Evolutionary conservation across 1,140 invertebrate species (phyloP).

Genomic region (Dendrolimus kikuchii): DNA sequence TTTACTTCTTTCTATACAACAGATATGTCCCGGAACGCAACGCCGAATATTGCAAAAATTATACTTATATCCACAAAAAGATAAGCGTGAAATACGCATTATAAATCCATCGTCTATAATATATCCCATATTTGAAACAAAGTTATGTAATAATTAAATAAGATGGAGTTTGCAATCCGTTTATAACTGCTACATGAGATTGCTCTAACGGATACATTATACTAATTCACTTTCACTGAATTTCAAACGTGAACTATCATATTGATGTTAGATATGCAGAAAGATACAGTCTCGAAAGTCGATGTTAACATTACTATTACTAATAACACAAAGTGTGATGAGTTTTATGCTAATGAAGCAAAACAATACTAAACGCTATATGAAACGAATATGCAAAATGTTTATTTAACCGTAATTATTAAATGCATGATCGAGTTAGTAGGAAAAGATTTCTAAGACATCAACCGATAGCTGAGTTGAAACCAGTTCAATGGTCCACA

Average conservation of each 20-base stretch:
- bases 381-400: conserved; percentile 9
- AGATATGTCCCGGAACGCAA: conserved; percentile 47
- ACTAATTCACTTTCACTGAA: conserved; percentile 21
- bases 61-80: conserved; percentile 18
- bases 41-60: conserved; percentile 43
- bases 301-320: background rate
- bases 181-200: conserved; percentile 12
- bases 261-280: conserved; percentile 1
- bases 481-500: conserved; percentile 67
- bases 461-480: conserved; percentile 47
- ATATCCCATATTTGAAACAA: conserved; percentile 41
- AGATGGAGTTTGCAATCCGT: conserved; percentile 17
- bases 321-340: conserved; percentile 5
- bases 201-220: background rate
- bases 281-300: conserved; percentile 7
- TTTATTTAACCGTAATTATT: conserved; percentile 46
- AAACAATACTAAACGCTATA: conserved; percentile 9
- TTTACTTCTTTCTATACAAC: conserved; percentile 29
- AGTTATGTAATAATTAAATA: conserved; percentile 57
- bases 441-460: conserved; percentile 65
- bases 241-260: background rate
- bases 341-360: conserved; percentile 6
- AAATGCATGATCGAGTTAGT: conserved; percentile 58
- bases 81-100: no score
- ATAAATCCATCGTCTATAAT: no score